Percentiles rank a stretch among this genome's conserved stretches.
Evolutionary conservation across 2,797 vertebrate genomes (phyloP).

Genomic region (Caiman crocodilus): DNA sequence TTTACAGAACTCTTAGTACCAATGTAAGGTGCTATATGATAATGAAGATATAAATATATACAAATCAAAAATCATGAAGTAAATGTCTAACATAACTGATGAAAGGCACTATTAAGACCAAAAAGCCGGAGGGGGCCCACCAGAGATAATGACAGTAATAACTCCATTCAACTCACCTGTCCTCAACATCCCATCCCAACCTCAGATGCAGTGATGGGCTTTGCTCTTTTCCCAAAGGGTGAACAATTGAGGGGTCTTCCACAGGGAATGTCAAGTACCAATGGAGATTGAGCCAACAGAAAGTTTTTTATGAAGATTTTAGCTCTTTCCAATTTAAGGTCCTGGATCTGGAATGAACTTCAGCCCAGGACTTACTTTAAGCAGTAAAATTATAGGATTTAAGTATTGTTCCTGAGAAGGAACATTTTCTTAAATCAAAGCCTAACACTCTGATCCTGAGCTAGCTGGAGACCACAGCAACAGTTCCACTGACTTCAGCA

Average conservation of each 20-base stretch:
- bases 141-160: not conserved
- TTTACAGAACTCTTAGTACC: not conserved
- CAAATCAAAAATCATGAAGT: conserved; percentile 14
- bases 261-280: no score
- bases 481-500: not conserved
- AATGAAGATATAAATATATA: not conserved
- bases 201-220: not conserved
- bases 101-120: not conserved
- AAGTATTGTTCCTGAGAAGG: not conserved
- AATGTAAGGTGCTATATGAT: not conserved
- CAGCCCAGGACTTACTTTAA: not conserved
- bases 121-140: not conserved
- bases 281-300: no score
- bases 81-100: not conserved
- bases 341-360: not conserved
- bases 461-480: not conserved
- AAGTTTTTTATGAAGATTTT: not conserved
- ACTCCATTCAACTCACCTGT: not conserved
- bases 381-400: not conserved
- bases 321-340: not conserved
- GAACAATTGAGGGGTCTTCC: not conserved
- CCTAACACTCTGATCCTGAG: not conserved
- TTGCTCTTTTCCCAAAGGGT: not conserved
- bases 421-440: no score
- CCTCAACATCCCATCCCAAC: not conserved